Conservation (phyloP, 1,140 invertebrate species). For the Leguminivora glycinivorella region DNA sequence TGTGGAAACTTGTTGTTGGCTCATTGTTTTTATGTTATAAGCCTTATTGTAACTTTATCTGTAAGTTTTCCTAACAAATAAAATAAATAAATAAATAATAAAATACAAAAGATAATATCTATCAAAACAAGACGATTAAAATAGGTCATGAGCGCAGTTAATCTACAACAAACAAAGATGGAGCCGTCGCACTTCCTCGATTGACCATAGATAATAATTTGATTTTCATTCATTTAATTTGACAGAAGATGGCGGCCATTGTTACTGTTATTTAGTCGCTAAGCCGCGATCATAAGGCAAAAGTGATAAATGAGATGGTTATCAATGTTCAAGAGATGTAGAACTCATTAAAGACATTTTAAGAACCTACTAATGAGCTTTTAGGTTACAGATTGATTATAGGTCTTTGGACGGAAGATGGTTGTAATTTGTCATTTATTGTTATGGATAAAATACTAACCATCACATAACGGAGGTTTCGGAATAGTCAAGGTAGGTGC, state of each 20-base stretch:
- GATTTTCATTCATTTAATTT: constrained; percentile 18
- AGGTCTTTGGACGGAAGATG: not conserved
- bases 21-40: no score
- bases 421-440: no score
- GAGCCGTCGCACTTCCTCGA: constrained; percentile 12
- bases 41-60: no score
- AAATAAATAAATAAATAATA: no score
- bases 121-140: constrained; percentile 22
- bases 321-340: no score
- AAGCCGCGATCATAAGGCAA: not conserved
- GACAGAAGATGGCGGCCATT: not conserved
- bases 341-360: no score
- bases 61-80: no score
- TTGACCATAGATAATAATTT: constrained; percentile 22
- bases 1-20: no score
- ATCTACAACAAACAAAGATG: constrained; percentile 13
- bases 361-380: no score
- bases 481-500: no score
- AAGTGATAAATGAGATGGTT: not conserved
- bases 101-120: not conserved
- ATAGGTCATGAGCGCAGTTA: constrained; percentile 21
- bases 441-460: no score
- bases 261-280: not conserved
- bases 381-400: not conserved
- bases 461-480: no score